These are phyloP conservation scores for Cuculus canorus DNA, from an alignment of 2,797 vertebrate species.

Conservation along the genomic window DNA sequence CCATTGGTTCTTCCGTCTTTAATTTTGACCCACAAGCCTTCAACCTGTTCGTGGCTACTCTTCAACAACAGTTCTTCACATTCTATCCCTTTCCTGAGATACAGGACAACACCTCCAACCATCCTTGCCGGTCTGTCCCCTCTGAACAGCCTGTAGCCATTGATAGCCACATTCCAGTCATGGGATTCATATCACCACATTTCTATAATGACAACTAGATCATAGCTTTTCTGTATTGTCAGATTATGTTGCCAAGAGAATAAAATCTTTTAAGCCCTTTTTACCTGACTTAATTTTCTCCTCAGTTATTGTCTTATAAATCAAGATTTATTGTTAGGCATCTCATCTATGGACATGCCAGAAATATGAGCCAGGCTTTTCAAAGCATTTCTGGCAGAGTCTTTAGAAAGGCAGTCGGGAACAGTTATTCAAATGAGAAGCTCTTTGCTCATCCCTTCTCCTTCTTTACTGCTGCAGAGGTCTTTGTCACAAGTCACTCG, in stretches of 20 bases:
- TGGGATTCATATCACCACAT: no score
- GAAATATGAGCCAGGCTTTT: constrained; percentile 17
- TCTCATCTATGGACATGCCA: not conserved
- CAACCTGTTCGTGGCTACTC: no score
- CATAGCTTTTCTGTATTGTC: constrained; percentile 20
- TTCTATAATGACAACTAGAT: no score
- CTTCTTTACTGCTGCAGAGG: not conserved
- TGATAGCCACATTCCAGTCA: no score
- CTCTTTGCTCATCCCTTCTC: not conserved
- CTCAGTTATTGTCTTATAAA: constrained; percentile 55
- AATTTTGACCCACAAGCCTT: no score
- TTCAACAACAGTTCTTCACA: no score
- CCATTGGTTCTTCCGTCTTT: no score
- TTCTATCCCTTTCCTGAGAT: no score
- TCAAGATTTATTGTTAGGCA: constrained; percentile 21
- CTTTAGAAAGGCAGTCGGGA: not conserved
- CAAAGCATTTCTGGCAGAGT: not conserved
- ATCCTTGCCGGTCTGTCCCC: no score
- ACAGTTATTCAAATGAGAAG: not conserved
- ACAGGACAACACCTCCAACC: no score
- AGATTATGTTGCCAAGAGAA: constrained; percentile 27
- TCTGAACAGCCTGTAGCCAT: no score
- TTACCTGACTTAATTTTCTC: constrained; percentile 30
- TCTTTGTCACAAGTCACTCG: not conserved
- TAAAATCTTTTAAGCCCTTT: constrained; percentile 44